Conservation (phyloP, 2,888 invertebrate species). For the Drosophila longiperda region DNA sequence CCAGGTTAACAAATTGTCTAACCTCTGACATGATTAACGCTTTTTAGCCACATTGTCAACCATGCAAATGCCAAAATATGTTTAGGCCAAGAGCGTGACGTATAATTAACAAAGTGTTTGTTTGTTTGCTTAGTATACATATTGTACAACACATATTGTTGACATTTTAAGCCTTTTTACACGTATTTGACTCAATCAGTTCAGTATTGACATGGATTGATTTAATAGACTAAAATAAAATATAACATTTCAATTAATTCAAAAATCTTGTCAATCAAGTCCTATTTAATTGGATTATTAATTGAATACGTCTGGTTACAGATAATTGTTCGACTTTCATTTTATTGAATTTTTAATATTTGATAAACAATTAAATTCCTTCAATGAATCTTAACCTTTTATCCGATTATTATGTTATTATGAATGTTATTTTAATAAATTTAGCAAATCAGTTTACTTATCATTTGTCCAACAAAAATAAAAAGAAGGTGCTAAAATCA, state of each 20-base stretch:
- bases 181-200: not conserved
- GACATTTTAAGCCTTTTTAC: not conserved
- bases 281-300: not conserved
- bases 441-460: not conserved
- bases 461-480: not conserved
- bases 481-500: conserved; percentile 11
- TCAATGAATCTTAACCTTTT: not conserved
- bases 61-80: conserved; percentile 26
- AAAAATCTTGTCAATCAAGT: conserved; percentile 4
- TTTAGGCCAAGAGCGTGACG: conserved; percentile 16
- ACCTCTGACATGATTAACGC: conserved; percentile 53
- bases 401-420: too few relatives aligned
- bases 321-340: not conserved
- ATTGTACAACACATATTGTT: not conserved
- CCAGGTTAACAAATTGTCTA: conserved; percentile 46
- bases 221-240: not conserved
- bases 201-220: not conserved
- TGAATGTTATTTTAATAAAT: not conserved
- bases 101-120: conserved; percentile 37
- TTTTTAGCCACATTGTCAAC: conserved; percentile 24
- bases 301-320: not conserved
- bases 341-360: not conserved
- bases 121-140: not conserved
- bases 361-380: not conserved
- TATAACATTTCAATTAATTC: conserved; percentile 13